Evolutionary conservation across 2,113 vertebrate genomes (phyloP).

Genomic region (Carlito syrichta): DNA sequence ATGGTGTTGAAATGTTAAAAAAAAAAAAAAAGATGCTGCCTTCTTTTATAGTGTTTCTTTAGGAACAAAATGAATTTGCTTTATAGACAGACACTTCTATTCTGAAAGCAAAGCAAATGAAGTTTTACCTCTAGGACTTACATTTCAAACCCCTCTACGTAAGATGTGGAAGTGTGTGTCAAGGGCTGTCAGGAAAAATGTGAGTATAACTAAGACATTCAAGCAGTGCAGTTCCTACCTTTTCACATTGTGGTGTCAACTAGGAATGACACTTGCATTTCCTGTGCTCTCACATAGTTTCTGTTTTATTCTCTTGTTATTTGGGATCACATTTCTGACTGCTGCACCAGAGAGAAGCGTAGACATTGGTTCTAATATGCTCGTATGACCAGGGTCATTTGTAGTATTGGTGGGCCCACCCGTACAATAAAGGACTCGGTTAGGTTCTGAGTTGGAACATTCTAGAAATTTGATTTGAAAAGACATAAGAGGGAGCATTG

Average conservation of each 20-base stretch:
- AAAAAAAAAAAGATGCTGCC: not conserved
- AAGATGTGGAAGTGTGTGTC: not conserved
- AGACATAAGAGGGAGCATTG: not conserved
- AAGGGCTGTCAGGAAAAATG: not conserved
- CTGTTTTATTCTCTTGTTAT: not conserved
- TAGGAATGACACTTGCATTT: not conserved
- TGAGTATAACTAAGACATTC: not conserved
- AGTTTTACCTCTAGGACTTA: not conserved
- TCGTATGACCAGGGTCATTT: not conserved
- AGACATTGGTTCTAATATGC: accelerated
- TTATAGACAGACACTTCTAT: not conserved
- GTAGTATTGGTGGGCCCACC: not conserved
- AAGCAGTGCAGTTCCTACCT: not conserved
- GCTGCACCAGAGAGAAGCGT: not conserved
- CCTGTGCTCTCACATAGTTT: not conserved
- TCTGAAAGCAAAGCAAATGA: not conserved
- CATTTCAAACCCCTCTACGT: not conserved
- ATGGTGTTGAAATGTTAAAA: not conserved
- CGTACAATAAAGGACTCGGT: not conserved
- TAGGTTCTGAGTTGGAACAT: not conserved
- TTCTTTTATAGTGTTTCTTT: not conserved
- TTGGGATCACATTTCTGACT: not conserved
- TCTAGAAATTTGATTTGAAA: not conserved
- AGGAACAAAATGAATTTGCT: not conserved
- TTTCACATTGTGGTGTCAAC: not conserved